Evolutionary conservation across 2,113 vertebrate species (phyloP).

Genomic region (zebrafish (Danio rerio)): DNA sequence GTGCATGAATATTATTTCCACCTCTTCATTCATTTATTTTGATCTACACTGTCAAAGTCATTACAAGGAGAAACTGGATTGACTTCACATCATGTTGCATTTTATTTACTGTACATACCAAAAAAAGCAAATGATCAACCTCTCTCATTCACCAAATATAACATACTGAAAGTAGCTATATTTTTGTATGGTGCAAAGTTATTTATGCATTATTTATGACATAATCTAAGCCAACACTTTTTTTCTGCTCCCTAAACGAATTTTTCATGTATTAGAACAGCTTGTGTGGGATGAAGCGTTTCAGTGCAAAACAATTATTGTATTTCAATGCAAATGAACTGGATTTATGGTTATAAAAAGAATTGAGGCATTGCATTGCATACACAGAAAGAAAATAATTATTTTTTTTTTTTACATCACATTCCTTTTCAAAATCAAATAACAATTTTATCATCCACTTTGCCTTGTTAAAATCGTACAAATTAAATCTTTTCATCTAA

Average conservation of each 20-base stretch:
- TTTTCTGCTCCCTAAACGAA: not conserved
- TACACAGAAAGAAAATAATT: not conserved
- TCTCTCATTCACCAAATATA: not conserved
- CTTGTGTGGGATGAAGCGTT: not conserved
- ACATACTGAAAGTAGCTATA: not conserved
- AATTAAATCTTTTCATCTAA: slow-evolving; percentile 5
- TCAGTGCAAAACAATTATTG: slow-evolving; percentile 11
- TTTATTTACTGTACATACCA: not conserved
- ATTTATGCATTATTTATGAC: not conserved
- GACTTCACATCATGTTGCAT: not conserved
- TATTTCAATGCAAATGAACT: not conserved
- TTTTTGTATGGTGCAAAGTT: not conserved
- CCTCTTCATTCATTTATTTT: not conserved
- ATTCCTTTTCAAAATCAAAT: not conserved
- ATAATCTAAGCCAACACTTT: not conserved
- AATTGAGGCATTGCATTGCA: not conserved
- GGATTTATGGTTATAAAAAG: not conserved
- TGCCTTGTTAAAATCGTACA: not conserved
- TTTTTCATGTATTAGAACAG: slow-evolving; percentile 9
- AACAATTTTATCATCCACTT: not conserved
- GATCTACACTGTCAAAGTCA: not conserved
- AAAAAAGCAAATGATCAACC: not conserved
- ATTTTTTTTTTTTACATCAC: too few relatives aligned
- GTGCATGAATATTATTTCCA: not conserved
- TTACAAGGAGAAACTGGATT: not conserved